Evolutionary conservation across 1,140 invertebrate species (phyloP).

Genomic region (Triops longicaudatus): DNA sequence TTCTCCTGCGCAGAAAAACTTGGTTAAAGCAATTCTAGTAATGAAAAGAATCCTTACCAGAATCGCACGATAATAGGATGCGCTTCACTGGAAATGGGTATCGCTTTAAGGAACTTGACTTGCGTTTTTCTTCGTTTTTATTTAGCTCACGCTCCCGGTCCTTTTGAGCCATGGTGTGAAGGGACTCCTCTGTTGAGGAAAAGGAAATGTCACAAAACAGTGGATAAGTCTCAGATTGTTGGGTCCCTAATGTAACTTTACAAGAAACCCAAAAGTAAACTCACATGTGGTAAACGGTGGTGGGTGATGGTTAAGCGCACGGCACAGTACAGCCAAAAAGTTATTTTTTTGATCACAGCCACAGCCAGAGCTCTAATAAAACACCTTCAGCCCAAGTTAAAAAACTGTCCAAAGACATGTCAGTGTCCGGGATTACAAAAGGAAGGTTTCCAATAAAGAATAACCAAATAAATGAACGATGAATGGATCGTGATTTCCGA

Average conservation of each 20-base stretch:
- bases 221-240: background rate
- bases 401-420: constrained; percentile 15
- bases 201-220: background rate
- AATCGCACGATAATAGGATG: constrained; percentile 51
- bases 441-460: background rate
- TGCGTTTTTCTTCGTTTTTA: background rate
- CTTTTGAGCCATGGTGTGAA: background rate
- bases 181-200: background rate
- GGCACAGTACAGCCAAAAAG: constrained; percentile 14
- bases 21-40: constrained; percentile 45
- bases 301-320: constrained; percentile 14
- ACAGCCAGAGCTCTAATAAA: constrained; percentile 15
- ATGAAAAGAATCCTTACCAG: constrained; percentile 41
- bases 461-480: constrained; percentile 22
- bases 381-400: constrained; percentile 13
- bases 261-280: constrained; percentile 8
- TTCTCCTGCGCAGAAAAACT: constrained; percentile 29
- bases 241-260: background rate
- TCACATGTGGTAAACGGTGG: constrained; percentile 14
- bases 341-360: constrained; percentile 8
- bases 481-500: constrained; percentile 17
- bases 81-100: constrained; percentile 45
- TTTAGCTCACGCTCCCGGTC: background rate
- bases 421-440: constrained; percentile 17
- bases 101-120: constrained; percentile 28